phyloP scores from a whole-genome alignment of 30 jellyfish, hydroid and myxozoan species.

The Haliclystus octoradiatus region DNA sequence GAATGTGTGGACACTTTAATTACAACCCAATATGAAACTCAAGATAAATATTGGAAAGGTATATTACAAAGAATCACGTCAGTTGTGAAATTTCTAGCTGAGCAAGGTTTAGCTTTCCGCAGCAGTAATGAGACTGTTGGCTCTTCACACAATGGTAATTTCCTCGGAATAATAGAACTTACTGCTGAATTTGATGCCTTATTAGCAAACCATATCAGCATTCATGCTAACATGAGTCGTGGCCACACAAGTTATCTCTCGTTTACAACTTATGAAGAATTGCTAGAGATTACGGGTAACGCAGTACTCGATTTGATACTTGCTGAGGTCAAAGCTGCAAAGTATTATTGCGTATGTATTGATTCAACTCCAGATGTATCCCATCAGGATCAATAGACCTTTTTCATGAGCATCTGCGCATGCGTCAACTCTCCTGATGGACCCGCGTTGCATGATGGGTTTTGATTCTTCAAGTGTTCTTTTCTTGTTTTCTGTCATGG shows the following conservation, averaged over 20 bases:
- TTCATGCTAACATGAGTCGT: slow-evolving; percentile 17
- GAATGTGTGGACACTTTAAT: too few relatives aligned
- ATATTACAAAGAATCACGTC: slow-evolving; percentile 19
- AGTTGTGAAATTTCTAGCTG: slow-evolving; percentile 33
- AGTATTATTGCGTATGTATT: slow-evolving; percentile 24
- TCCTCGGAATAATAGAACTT: slow-evolving; percentile 34
- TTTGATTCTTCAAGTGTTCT: too few relatives aligned
- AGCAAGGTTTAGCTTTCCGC: slow-evolving; percentile 42
- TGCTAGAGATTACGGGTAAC: slow-evolving; percentile 16
- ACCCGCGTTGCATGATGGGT: too few relatives aligned
- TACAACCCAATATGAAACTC: too few relatives aligned
- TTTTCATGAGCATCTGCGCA: too few relatives aligned
- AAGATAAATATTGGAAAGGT: slow-evolving; percentile 23
- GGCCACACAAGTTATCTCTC: slow-evolving; percentile 36
- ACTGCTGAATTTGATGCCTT: slow-evolving; percentile 31
- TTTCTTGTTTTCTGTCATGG: too few relatives aligned
- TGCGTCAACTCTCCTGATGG: too few relatives aligned
- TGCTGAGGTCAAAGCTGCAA: slow-evolving; percentile 14
- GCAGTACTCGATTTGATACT: slow-evolving; percentile 3
- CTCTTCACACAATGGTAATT: slow-evolving; percentile 27
- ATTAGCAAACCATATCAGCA: slow-evolving; percentile 31
- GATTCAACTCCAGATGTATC: slow-evolving; percentile 59
- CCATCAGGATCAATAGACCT: slow-evolving; percentile 36
- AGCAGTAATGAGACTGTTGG: slow-evolving; percentile 31
- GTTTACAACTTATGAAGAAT: slow-evolving; percentile 21